A percentile compares a stretch with the other conserved stretches of the same genome.
phyloP scores from a whole-genome alignment of 2,888 invertebrate genomes.

The Timema podura region DNA sequence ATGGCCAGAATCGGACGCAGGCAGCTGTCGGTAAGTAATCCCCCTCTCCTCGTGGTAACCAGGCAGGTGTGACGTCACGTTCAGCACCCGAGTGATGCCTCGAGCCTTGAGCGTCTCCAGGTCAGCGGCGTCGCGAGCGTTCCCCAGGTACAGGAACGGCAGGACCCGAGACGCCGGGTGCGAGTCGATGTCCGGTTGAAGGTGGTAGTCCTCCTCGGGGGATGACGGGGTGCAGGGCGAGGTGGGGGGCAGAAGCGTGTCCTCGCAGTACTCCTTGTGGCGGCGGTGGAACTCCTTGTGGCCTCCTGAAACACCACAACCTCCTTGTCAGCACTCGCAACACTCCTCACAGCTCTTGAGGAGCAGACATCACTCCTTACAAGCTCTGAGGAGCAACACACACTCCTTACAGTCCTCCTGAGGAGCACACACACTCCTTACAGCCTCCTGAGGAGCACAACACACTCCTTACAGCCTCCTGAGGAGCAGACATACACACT shows the following conservation, averaged over 20 bases:
- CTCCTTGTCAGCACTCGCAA: neutral
- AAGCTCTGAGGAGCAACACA: too few species aligned
- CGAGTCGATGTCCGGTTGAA: conserved; percentile 59
- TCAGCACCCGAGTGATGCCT: conserved; percentile 73
- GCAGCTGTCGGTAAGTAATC: conserved; percentile 70
- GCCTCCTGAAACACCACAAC: conserved; percentile 53
- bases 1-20: conserved; percentile 76
- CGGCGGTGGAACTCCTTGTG: conserved; percentile 67
- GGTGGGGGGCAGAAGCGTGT: conserved; percentile 53
- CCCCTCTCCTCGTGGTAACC: conserved; percentile 64
- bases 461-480: too few species aligned
- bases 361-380: too few species aligned
- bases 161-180: conserved; percentile 74
- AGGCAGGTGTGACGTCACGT: conserved; percentile 73
- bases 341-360: neutral
- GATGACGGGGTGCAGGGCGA: conserved; percentile 30
- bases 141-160: conserved; percentile 77
- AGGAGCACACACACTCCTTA: too few species aligned
- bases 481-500: too few species aligned
- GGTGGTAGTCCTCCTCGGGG: conserved; percentile 28
- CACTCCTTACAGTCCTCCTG: too few species aligned
- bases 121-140: conserved; percentile 75
- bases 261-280: conserved; percentile 69
- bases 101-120: conserved; percentile 58
- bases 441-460: too few species aligned